phyloP scores from a whole-genome alignment of 2,113 vertebrate species.

The Phyllopteryx taeniolatus region DNA sequence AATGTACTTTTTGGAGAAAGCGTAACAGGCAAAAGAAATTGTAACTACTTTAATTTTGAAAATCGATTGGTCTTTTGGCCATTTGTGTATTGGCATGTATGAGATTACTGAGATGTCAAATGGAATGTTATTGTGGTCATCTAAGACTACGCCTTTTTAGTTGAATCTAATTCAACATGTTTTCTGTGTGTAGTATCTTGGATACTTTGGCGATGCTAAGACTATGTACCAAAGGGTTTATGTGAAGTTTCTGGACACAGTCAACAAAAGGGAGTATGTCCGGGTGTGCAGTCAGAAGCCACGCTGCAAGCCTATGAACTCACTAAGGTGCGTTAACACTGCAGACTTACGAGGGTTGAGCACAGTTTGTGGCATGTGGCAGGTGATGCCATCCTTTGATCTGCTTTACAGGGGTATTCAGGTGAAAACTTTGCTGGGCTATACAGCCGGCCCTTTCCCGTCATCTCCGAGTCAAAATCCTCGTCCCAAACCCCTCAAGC shows the following conservation, averaged over 20 bases:
- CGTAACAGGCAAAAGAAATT: background rate
- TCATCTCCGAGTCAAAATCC: slow-evolving; percentile 78
- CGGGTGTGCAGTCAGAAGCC: slow-evolving; percentile 94
- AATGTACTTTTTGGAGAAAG: background rate
- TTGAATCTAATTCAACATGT: background rate
- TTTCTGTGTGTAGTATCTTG: slow-evolving; percentile 83
- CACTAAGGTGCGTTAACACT: slow-evolving; percentile 78
- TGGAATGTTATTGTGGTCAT: background rate
- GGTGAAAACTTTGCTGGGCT: slow-evolving; percentile 70
- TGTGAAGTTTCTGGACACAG: slow-evolving; percentile 95
- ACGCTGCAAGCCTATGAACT: slow-evolving; percentile 85
- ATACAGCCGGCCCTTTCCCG: slow-evolving; percentile 53
- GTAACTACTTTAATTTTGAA: background rate
- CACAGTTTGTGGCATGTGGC: background rate
- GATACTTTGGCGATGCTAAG: slow-evolving; percentile 96
- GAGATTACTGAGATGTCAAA: background rate
- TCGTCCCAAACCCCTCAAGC: slow-evolving; percentile 86
- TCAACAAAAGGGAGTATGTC: slow-evolving; percentile 97
- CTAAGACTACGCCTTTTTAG: background rate
- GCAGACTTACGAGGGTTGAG: background rate
- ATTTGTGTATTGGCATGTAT: background rate
- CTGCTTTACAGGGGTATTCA: slow-evolving; percentile 64
- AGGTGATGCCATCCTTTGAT: slow-evolving; percentile 10
- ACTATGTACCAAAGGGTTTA: slow-evolving; percentile 95
- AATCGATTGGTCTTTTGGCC: background rate